Base-by-base conservation (phyloP, 2,113 vertebrate genomes). In the Passer domesticus region DNA sequence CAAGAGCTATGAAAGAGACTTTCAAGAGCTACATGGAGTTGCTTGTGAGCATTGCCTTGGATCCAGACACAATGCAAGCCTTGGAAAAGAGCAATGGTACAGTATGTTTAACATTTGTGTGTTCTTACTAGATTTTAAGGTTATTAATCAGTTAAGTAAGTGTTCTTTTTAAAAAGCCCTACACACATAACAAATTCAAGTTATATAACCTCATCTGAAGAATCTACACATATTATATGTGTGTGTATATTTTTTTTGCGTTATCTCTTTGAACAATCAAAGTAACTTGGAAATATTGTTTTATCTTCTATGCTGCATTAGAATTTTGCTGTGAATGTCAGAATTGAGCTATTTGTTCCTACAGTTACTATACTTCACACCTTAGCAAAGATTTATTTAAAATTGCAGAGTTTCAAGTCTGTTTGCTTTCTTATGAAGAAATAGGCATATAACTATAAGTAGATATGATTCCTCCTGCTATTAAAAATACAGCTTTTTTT, bases 11-110 rank as follows among this genome's bases (percentile, higher is more conserved):
- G 99, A 99, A 99, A 95, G 99, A 99, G 83, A 99, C 99, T 31
- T 99, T 99, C 95, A 99, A 98, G 97, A 99, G 99, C 98, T 99
- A 99, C 70, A 98, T 99, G 97, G 99, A 99, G 94, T 97, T 99
- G 91, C 99, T 99, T 59, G 98, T 99, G 96, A 98, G 99, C 90
- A 97, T 99, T 83, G 98, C 98, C 83, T 97, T 99, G 96, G 99
- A 99, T 35, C 98, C 99, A 77, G 99, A 99, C 87, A 98, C 99
- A 73, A 98, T 99, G 98, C 98, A 98, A 55, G 98, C 98, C 37
- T 97, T 99, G 79, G 99, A 99, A 98, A 99, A 98, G 96, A 98
- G 98, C 89, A 99, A 99, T 58, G 99, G 99, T 99, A 97, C 59
- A 87, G 94, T 94, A 80, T 95, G 53, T 94, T 97, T 95, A 96